Evolutionary conservation across 2,113 vertebrate species (phyloP), one percentile per base, ranked within the genome.

Genomic region (Eolophus roseicapilla): DNA sequence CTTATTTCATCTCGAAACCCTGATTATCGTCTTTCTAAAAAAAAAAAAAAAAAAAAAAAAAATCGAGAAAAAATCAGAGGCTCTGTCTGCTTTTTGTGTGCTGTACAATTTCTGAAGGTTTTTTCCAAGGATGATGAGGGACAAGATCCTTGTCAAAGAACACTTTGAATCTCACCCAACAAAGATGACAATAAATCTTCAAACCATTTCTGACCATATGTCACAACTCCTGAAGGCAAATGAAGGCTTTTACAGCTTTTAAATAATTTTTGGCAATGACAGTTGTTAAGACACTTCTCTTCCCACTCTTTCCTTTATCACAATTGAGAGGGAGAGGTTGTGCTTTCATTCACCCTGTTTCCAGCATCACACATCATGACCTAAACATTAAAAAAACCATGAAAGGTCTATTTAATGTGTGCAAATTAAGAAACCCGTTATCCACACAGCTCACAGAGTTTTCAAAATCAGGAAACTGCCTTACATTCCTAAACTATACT

Each of bases 191-290:
- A 98, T 98, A 98, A 98, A 98, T 98, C 98, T 98, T 97, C 95
- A 97, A 98, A 97, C 94, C 92, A 97, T 98, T 98, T 98, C 97
- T 98, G 97, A 97, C 98, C 98, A 98, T 98, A 98, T 98, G 98
- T 98, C 98, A 98, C 95, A 98, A 98, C 96, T 98, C 97, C 97
- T 98, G 90, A 98, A 98, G 97, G 98, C 97, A 98, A 98, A 97
- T 95, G 83, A 98, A 98, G 97, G 94, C 91, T 96, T 98, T 97
- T 96, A 92, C 83, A 94, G 95, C 96, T 98, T 98, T 98, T 97
- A 98, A 98, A 98, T 97, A 98, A 98, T 97, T 94, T 94, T 97
- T 97, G 97, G 94, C 97, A 98, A 92, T 96, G 97, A 97, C 97
- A 98, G 97, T 86, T 98, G 98, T 97, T 96, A 97, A 98, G 96